Evolutionary conservation across 2,113 vertebrate species (phyloP).

Genomic region (Camarhynchus parvulus): DNA sequence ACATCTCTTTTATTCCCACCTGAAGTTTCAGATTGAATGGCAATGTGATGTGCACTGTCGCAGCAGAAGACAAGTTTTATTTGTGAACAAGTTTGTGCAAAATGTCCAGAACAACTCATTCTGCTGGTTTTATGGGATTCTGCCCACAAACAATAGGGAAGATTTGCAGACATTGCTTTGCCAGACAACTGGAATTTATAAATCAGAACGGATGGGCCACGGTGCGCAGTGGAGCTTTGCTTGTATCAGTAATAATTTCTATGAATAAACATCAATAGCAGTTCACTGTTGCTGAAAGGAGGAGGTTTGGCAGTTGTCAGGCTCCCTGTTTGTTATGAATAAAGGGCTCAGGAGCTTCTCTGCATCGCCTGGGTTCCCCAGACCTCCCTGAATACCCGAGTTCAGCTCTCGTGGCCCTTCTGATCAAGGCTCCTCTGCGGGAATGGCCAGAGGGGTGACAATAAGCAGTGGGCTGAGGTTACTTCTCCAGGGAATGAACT

Average conservation of each 20-base stretch:
- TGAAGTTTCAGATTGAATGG: neutral
- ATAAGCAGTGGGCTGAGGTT: neutral
- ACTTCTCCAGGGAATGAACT: neutral
- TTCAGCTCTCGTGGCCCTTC: neutral
- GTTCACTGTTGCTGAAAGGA: neutral
- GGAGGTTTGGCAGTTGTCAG: neutral
- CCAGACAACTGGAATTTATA: conserved; percentile 10
- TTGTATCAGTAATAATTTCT: neutral
- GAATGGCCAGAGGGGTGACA: neutral
- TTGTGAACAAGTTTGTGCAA: neutral
- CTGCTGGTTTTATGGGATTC: neutral
- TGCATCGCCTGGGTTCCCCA: neutral
- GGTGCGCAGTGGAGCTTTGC: neutral
- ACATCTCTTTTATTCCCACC: conserved; percentile 12
- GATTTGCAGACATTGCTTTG: neutral
- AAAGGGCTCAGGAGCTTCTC: neutral
- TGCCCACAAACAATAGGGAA: conserved; percentile 15
- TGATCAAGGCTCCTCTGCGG: neutral
- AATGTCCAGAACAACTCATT: conserved; percentile 2
- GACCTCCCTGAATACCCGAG: neutral
- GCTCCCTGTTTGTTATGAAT: neutral
- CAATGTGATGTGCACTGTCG: neutral
- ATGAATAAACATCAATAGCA: neutral
- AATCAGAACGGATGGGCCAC: neutral
- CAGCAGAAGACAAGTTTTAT: conserved; percentile 27